Evolutionary conservation across 2,113 vertebrate genomes (phyloP), one percentile per base, ranked within the genome.

Genomic region (Trichomycterus rosablanca): DNA sequence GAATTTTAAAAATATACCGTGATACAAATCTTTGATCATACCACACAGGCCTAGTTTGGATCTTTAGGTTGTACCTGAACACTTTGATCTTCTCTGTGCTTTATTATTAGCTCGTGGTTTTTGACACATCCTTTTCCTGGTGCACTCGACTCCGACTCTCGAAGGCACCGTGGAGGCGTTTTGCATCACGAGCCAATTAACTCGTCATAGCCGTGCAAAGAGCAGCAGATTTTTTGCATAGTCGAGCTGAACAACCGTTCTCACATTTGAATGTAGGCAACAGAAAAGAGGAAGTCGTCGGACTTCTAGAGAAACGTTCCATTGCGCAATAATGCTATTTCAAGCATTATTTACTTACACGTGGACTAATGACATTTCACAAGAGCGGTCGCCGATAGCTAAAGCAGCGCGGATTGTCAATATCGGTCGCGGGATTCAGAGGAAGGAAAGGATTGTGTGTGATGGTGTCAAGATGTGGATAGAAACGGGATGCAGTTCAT

Each of bases 41-140:
- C n/a, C n/a, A n/a, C n/a, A n/a, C n/a, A n/a, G n/a, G n/a, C n/a
- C n/a, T n/a, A n/a, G n/a, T n/a, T n/a, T n/a, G n/a, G n/a, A n/a
- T n/a, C n/a, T 7, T 30, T 4, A 30, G 26, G 26, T 30, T 3
- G 3, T 4, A 30, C 26, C 26, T 45, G 43, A 15, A 50, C 1
- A 10, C 3, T 19, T 7, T 2, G 4, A 14, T 23, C 8, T 14
- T 15, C 26, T 23, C 39, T 35, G n/a, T n/a, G n/a, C 32, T 53
- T 39, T 67, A 26, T 54, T 60, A 52, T 44, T 67, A 60, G 8
- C 15, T 34, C 32, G 39, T 34, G 56, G 56, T 55, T 40, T 32
- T 12, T 60, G 30, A 55, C 30, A 67, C 56, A 53, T 53, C 50
- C 40, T 26, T 63, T 59, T 60, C 35, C 7, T 39, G 37, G 18